Percentiles rank a stretch among this genome's conserved stretches.
Evolutionary conservation across 2,113 vertebrate genomes (phyloP).

Genomic region (Gymnogyps californianus): DNA sequence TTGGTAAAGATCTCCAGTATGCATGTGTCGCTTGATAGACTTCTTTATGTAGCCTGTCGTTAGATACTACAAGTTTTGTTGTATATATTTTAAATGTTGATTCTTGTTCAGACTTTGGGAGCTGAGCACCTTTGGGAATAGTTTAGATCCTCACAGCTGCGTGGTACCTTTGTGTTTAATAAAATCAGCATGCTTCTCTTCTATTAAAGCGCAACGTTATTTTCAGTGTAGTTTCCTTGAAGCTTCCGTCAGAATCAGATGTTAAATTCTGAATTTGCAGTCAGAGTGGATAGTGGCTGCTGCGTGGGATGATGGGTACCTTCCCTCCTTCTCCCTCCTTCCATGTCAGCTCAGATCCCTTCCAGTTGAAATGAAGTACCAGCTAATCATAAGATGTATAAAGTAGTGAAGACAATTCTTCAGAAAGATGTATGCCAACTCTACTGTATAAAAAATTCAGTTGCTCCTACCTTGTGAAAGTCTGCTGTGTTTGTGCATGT

Average conservation of each 20-base stretch:
- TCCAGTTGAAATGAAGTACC: background rate
- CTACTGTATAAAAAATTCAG: background rate
- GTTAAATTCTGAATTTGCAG: background rate
- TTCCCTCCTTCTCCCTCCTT: background rate
- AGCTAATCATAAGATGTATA: background rate
- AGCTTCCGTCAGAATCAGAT: background rate
- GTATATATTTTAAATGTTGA: background rate
- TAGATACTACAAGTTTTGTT: background rate
- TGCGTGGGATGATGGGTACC: background rate
- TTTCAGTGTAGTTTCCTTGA: background rate
- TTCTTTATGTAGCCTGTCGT: background rate
- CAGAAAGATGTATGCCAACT: background rate
- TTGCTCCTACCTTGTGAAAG: background rate
- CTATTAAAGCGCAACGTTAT: background rate
- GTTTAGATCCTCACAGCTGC: background rate
- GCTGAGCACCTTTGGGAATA: background rate
- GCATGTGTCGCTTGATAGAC: background rate
- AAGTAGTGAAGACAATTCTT: constrained; percentile 2
- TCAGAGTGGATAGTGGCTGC: background rate
- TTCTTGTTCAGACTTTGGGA: background rate
- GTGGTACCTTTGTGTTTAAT: background rate
- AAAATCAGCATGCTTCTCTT: background rate
- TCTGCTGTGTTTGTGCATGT: background rate
- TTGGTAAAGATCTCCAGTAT: background rate
- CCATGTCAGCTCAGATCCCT: constrained; percentile 4